Evolutionary conservation across 2,113 vertebrate species (phyloP), one percentile per base, ranked within the genome.

Genomic region (Microtus oregoni): DNA sequence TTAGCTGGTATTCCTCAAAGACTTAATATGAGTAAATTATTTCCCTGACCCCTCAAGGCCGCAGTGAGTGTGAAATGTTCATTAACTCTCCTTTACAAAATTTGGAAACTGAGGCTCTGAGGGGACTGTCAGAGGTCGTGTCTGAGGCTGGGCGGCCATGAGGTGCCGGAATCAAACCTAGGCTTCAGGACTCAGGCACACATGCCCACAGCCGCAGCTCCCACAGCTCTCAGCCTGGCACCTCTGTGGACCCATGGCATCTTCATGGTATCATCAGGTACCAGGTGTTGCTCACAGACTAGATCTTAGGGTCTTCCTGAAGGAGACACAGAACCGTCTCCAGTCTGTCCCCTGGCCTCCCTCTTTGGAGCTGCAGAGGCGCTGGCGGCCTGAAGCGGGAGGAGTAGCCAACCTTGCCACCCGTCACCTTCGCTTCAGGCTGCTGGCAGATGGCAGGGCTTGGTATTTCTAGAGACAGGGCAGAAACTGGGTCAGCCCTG

Each of bases 251-350:
- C 87, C 70, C 26, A 3, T 92, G 96, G 89, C 67, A 83, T 63
- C 38, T 44, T 0, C 41, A 0, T 8, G 13, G 72, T n/a, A 14
- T 89, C 92, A 72, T 73, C 41, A 88, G 78, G 61, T 81, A 76
- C 58, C 0, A 1, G 38, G 55, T 78, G 75, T 68, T 47, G 24
- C 22, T 28, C 61, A 61, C 52, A 61, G 76, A 73, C 67, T 55
- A 12, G 79, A n/a, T 68, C 70, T 72, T 30, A 96, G 1, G 44
- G 19, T 26, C 55, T 65, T 79, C 83, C 93, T 35, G 0, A 65
- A 85, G 88, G 94, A 94, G 83, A 82, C 85, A 67, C 94, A 72
- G 65, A 92, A 89, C 92, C 77, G 85, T 67, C 86, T 82, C 47
- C 22, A n/a, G 86, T 30, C 79, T 2, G 11, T 63, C 73, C 55